Percentiles rank a stretch among this genome's conserved stretches.
phyloP scores from a whole-genome alignment of 2,113 vertebrate species.

The Regulus satrapa region DNA sequence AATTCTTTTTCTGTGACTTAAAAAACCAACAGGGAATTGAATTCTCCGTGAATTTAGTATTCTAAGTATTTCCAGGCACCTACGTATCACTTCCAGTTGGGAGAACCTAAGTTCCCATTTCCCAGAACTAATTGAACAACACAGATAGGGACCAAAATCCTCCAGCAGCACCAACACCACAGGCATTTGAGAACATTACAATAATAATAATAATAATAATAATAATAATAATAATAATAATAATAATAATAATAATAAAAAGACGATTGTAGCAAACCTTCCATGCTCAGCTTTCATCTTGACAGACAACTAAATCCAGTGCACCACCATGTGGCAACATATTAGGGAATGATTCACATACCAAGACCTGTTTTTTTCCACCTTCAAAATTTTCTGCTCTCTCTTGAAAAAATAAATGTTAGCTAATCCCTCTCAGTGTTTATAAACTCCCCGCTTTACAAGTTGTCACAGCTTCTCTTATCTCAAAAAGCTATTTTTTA shows the following conservation, averaged over 20 bases:
- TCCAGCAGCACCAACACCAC: neutral
- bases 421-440: neutral
- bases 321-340: constrained; percentile 55
- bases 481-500: neutral
- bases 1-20: neutral
- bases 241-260: neutral
- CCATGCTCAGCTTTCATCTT: neutral
- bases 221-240: neutral
- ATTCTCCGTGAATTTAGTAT: neutral
- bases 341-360: neutral
- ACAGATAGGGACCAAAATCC: neutral
- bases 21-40: neutral
- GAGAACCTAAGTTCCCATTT: neutral
- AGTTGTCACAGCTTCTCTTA: neutral
- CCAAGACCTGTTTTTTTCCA: neutral
- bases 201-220: neutral
- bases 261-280: neutral
- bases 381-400: neutral
- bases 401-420: neutral
- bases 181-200: neutral
- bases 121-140: neutral
- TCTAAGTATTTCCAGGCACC: neutral
- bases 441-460: neutral
- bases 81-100: neutral
- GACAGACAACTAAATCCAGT: constrained; percentile 58